Base-by-base conservation (phyloP, 2,113 vertebrate genomes). In the Ciconia maguari region DNA sequence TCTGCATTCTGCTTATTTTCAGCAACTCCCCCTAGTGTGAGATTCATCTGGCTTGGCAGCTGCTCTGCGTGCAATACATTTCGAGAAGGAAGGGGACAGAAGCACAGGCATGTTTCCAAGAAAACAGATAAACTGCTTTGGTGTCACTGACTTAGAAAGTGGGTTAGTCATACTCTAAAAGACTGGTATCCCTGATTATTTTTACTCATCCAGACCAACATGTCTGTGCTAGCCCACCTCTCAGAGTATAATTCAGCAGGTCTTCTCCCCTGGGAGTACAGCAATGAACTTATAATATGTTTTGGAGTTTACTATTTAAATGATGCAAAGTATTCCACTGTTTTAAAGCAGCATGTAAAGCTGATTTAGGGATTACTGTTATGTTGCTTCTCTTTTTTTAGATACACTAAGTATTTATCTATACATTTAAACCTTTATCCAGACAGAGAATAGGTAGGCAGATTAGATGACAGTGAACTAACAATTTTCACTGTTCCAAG, bases 311-410 rank as follows among this genome's bases (percentile, higher is more conserved):
- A 36, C 41, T 71, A 22, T 83, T 89, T 55, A 79, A 96, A 90
- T 44, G 6, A 60, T 86, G 15, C 20, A 81, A 89, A 92, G 32
- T 52, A 89, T 90, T 83, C 30, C 0, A 2, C 64, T 92, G 60
- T 84, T 96, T 91, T 77, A 91, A 75, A 52, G n/a, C 58, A 88
- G 34, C 36, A 54, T 34, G 62, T 62, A 95, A 97, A 97, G 87
- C 91, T 96, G 91, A 95, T 95, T 97, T 94, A 91, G 38, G 78
- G 95, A 97, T 97, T 95, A 95, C 46, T 66, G 62, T 87, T 94
- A 62, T 72, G 84, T 85, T 18, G 25, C 29, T 95, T 85, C 70
- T 88, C 89, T 91, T 95, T 95, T 95, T 95, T 93, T 94, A 95
- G 89, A 86, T 86, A 34, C 44, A n/a, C 54, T 77, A 89, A 93